Percentiles rank a stretch among this genome's conserved stretches.
Evolutionary conservation across 1,140 invertebrate species (phyloP).

Genomic region (Drosophila rhopaloa): DNA sequence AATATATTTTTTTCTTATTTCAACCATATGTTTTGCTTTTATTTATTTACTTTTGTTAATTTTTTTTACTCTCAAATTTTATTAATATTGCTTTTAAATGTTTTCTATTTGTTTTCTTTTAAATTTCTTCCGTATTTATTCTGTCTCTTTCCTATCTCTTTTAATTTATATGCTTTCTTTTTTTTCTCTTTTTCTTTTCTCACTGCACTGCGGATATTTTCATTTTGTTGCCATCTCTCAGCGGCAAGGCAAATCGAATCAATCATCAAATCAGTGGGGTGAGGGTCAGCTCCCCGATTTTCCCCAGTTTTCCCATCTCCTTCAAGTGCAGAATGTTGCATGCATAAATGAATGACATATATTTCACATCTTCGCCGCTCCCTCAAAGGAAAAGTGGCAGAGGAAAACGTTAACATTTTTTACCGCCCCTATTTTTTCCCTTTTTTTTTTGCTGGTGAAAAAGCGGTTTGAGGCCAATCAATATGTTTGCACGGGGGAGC

Average conservation of each 20-base stretch:
- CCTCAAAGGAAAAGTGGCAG: slow-evolving; percentile 18
- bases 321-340: slow-evolving; percentile 44
- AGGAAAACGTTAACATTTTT: slow-evolving; percentile 11
- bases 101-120: background rate
- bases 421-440: background rate
- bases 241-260: slow-evolving; percentile 45
- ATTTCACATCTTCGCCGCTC: slow-evolving; percentile 29
- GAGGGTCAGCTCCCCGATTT: background rate
- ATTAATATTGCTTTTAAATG: background rate
- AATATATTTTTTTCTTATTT: background rate
- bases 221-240: slow-evolving; percentile 29
- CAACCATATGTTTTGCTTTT: too few species aligned
- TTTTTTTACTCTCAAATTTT: too few species aligned
- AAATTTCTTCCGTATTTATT: background rate
- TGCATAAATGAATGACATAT: slow-evolving; percentile 52
- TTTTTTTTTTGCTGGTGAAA: slow-evolving; percentile 12
- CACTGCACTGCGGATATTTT: slow-evolving; percentile 45
- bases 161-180: background rate
- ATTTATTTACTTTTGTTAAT: too few species aligned
- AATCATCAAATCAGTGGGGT: slow-evolving; percentile 42
- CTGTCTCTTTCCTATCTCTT: background rate
- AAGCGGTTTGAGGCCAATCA: slow-evolving; percentile 29
- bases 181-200: background rate
- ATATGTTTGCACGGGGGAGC: slow-evolving; percentile 33
- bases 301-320: background rate